Evolutionary conservation across 2,888 invertebrate species (phyloP).

Genomic region (Spatulosminthurus flaviceps): DNA sequence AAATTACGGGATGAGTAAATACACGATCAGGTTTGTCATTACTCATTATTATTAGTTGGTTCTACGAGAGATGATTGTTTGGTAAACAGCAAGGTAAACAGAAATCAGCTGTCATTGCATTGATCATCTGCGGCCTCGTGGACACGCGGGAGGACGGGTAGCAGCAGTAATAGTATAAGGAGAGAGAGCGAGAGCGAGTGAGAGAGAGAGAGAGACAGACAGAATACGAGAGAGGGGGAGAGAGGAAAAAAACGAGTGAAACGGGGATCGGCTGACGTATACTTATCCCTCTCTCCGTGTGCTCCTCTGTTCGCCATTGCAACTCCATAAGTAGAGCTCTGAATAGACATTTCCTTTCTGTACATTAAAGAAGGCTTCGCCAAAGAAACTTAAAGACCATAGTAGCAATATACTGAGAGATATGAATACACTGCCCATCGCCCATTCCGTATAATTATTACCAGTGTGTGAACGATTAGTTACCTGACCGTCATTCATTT

Average conservation of each 20-base stretch:
- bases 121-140: slow-evolving; percentile 33
- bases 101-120: slow-evolving; percentile 38
- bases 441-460: slow-evolving; percentile 15
- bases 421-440: slow-evolving; percentile 30
- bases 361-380: slow-evolving; percentile 24
- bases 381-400: not conserved
- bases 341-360: slow-evolving; percentile 20
- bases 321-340: slow-evolving; percentile 28
- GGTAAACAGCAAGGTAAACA: slow-evolving; percentile 35
- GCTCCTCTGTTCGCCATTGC: slow-evolving; percentile 30
- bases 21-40: not conserved
- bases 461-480: not conserved
- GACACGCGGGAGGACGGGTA: slow-evolving; percentile 37
- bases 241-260: slow-evolving; percentile 23
- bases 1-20: too few species aligned
- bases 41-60: slow-evolving; percentile 18
- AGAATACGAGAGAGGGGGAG: not conserved
- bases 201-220: slow-evolving; percentile 14
- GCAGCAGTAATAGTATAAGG: not conserved
- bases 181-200: slow-evolving; percentile 14
- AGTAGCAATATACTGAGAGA: not conserved
- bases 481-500: slow-evolving; percentile 26
- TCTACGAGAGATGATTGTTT: slow-evolving; percentile 26
- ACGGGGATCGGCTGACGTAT: slow-evolving; percentile 25
- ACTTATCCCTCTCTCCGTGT: slow-evolving; percentile 7